Base-by-base conservation (phyloP, 2,888 invertebrate genomes). In the Heliconius ismenius region DNA sequence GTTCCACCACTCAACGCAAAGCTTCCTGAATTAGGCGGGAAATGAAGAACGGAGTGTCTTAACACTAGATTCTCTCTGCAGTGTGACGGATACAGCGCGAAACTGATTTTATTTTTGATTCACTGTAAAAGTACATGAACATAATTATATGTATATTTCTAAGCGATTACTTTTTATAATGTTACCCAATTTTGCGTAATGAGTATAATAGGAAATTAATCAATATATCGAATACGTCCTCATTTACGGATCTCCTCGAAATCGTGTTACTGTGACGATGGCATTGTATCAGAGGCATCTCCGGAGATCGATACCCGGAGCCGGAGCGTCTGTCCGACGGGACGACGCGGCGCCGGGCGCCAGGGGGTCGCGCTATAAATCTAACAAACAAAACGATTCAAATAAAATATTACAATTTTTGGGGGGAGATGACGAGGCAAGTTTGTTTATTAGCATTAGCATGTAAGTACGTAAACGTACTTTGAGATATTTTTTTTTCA, bases 281-380 rank as follows among this genome's bases (percentile, higher is more conserved):
- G 82, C 88, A 88, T 90, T 90, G 89, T 90, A 84, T 73, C 77
- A 80, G 79, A 78, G 58, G 76, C 85, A 88, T 89, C 89, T 85
- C 83, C 32, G 21, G 85, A 85, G 89, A 91, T 92, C 92, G 88
- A 92, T 91, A 87, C 85, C 79, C 82, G 85, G 80, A 88, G 92
- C 88, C 92, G 81, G 80, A 79, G 82, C 84, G 93, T 92, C 93
- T 92, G 91, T 81, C 87, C 89, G 92, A 77, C 92, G 92, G 92
- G 93, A 92, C 93, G 84, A 91, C 89, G 83, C 6, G 32, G 6
- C 32, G 32, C 0, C 32, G 32, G 26, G 92, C 93, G 93, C 91
- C 93, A 83, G 79, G 92, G 92, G 92, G 92, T 79, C 92, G 88
- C 79, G 81, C 81, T 78, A 83, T 81, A 84, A 85, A 77, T 79